These are phyloP conservation scores for Centruroides sculpturatus DNA, from an alignment of 1,140 invertebrate genomes.

Conservation along the genomic window DNA sequence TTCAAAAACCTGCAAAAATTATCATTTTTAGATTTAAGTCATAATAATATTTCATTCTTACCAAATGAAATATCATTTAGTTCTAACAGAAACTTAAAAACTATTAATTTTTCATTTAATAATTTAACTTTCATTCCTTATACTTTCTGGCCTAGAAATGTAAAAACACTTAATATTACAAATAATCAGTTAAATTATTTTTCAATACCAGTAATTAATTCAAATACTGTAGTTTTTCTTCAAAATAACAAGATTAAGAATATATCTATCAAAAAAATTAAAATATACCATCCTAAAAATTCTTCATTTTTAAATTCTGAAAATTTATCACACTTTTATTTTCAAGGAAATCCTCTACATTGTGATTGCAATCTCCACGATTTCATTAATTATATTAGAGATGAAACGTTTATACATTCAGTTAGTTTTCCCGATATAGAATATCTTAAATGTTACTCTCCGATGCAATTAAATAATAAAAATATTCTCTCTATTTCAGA, in stretches of 20 bases:
- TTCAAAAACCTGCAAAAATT: no score
- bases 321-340: slow-evolving; percentile 3
- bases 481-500: slow-evolving; percentile 17
- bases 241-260: slow-evolving; percentile 11
- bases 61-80: no score
- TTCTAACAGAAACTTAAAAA: no score
- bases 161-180: slow-evolving; percentile 15
- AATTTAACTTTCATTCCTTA: slow-evolving; percentile 4
- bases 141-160: slow-evolving; percentile 13
- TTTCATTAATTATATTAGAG: slow-evolving; percentile 6
- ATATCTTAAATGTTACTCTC: slow-evolving; percentile 29
- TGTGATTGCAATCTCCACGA: slow-evolving; percentile 41
- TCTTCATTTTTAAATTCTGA: neutral
- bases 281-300: slow-evolving; percentile 1
- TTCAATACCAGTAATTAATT: slow-evolving; percentile 14
- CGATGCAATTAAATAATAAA: slow-evolving; percentile 2
- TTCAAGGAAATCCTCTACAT: slow-evolving; percentile 41
- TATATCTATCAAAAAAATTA: slow-evolving; percentile 3
- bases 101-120: slow-evolving; percentile 8
- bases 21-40: no score
- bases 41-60: no score
- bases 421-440: slow-evolving; percentile 13
- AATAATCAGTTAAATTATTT: slow-evolving; percentile 15
- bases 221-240: slow-evolving; percentile 4
- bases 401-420: neutral